A percentile compares a stretch with the other conserved stretches of the same genome.
Conservation (phyloP, 2,797 vertebrate genomes). For the Pseudomugil gertrudae region DNA sequence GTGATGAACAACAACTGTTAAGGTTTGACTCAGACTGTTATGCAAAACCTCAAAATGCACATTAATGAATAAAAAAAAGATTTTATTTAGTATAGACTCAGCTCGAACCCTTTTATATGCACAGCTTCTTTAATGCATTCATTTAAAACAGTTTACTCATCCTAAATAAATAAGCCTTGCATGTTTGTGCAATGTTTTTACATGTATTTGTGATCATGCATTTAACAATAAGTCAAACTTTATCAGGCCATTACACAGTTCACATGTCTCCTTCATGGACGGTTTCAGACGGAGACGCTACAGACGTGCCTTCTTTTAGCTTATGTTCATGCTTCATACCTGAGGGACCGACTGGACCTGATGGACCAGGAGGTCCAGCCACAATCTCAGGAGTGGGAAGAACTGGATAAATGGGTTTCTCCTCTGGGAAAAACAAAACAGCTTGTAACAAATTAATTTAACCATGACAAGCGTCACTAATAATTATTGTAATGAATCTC, state of each 20-base stretch:
- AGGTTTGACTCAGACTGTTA: background rate
- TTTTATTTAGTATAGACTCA: too few relatives aligned
- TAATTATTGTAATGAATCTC: background rate
- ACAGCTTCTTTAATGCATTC: background rate
- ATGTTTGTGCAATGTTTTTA: background rate
- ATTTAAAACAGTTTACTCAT: too few relatives aligned
- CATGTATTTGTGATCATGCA: background rate
- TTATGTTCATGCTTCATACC: conserved; percentile 53
- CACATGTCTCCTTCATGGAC: background rate
- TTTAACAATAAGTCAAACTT: background rate
- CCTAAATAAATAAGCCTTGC: background rate
- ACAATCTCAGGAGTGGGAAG: conserved; percentile 26
- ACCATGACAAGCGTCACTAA: background rate
- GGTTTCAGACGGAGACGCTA: background rate
- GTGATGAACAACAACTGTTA: conserved; percentile 6
- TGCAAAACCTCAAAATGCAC: conserved; percentile 4
- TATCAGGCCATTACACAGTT: background rate
- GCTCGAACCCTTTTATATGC: background rate
- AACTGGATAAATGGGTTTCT: conserved; percentile 10
- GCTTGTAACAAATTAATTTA: background rate
- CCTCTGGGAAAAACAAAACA: conserved; percentile 45
- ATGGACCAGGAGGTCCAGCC: conserved; percentile 63
- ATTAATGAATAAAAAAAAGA: conserved; percentile 14
- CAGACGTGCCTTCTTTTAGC: background rate
- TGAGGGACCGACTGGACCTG: conserved; percentile 64